These are phyloP conservation scores for Herminia tarsipennalis DNA, from an alignment of 2,888 invertebrate species.

Conservation along the genomic window DNA sequence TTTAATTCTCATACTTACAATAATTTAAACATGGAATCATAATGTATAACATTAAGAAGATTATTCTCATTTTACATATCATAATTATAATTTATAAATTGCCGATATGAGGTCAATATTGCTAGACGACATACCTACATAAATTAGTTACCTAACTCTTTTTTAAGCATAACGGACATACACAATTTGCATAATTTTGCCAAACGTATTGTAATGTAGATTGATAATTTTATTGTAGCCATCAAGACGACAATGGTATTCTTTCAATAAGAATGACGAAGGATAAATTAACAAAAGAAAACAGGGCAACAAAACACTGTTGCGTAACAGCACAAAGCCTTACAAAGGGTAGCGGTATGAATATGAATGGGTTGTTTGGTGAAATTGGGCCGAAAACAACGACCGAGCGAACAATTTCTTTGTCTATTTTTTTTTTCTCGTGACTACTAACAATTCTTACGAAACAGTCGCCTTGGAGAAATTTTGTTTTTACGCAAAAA, in stretches of 20 bases:
- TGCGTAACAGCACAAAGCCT: slow-evolving; percentile 73
- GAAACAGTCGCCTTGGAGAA: slow-evolving; percentile 29
- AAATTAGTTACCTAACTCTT: too few relatives aligned
- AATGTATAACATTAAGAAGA: too few relatives aligned
- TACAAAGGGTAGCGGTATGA: slow-evolving; percentile 79
- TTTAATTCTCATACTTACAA: too few relatives aligned
- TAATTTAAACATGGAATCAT: too few relatives aligned
- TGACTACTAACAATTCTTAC: slow-evolving; percentile 32
- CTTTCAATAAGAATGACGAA: slow-evolving; percentile 37
- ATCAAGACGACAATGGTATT: slow-evolving; percentile 34
- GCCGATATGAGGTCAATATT: too few relatives aligned
- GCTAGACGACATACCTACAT: too few relatives aligned
- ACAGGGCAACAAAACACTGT: slow-evolving; percentile 64
- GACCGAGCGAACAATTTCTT: slow-evolving; percentile 38
- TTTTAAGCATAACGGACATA: slow-evolving; percentile 24
- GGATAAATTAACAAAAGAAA: slow-evolving; percentile 69
- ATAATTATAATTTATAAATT: too few relatives aligned
- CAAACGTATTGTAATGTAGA: slow-evolving; percentile 34
- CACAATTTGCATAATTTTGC: slow-evolving; percentile 23
- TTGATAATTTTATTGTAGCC: slow-evolving; percentile 36
- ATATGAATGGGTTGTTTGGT: slow-evolving; percentile 78
- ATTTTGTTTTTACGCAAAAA: slow-evolving; percentile 35
- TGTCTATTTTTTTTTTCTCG: slow-evolving; percentile 47
- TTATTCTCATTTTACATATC: too few relatives aligned
- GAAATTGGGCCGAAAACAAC: slow-evolving; percentile 71